A percentile compares a stretch with the other conserved stretches of the same genome.
phyloP scores from a whole-genome alignment of 2,113 vertebrate species.

The Ceratotherium simum region DNA sequence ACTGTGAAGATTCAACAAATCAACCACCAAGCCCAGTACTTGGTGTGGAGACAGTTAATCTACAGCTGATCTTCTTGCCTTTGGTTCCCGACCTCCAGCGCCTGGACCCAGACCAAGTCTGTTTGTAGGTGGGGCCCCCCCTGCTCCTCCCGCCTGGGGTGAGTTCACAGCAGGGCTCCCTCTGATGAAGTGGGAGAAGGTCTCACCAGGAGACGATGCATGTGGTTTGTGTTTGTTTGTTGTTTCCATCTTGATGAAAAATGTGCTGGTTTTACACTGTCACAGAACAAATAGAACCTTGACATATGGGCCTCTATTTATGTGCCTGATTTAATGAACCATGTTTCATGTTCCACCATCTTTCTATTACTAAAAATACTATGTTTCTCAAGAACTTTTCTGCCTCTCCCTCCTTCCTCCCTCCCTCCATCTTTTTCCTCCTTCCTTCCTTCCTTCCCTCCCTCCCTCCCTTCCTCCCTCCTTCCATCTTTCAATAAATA shows the following conservation, averaged over 20 bases:
- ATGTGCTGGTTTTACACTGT: conserved; percentile 18
- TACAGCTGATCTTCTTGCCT: background rate
- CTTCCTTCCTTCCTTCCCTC: accelerated
- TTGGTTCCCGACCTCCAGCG: background rate
- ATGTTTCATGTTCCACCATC: background rate
- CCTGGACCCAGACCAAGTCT: background rate
- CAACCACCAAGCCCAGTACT: background rate
- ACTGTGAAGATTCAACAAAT: background rate
- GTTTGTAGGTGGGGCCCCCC: background rate
- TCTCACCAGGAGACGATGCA: background rate
- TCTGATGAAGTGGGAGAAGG: background rate
- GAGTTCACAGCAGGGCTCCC: background rate
- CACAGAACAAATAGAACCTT: conserved; percentile 66
- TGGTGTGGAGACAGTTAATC: background rate
- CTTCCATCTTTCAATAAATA: background rate
- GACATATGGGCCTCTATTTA: conserved; percentile 61
- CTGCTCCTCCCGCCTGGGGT: background rate
- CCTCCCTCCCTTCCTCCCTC: too few relatives aligned
- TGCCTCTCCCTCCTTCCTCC: accelerated
- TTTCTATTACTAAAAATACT: background rate
- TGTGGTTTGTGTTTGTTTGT: conserved; percentile 56
- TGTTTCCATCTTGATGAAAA: conserved; percentile 41
- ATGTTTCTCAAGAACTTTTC: background rate
- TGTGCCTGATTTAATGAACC: background rate
- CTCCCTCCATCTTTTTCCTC: accelerated